Percentiles rank a stretch among this genome's conserved stretches.
phyloP scores from a whole-genome alignment of 2,113 vertebrate genomes.

The Panthera tigris region DNA sequence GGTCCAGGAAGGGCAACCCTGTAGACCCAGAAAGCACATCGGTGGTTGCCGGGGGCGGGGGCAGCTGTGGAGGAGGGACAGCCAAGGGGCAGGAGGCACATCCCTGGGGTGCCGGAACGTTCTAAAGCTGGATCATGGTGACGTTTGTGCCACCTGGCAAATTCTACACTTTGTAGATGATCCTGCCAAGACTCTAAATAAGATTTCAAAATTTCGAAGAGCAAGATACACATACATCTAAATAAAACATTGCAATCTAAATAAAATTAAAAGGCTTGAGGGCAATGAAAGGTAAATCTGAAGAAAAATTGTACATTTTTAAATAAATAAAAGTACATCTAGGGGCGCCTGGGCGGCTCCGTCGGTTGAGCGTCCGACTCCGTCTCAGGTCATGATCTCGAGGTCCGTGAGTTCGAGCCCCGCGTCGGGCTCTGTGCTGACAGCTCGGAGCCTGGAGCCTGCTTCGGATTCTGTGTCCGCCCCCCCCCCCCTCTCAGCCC shows the following conservation, averaged over 20 bases:
- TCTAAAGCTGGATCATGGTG: background rate
- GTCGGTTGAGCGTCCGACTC: no score
- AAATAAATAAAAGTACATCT: background rate
- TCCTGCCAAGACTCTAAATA: background rate
- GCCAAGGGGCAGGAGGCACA: background rate
- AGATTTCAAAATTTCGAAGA: background rate
- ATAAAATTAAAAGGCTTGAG: background rate
- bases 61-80: background rate
- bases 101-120: background rate
- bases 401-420: no score
- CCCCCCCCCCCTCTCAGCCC: no score
- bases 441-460: no score
- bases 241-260: background rate
- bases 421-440: no score
- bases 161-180: background rate
- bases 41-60: background rate
- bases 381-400: no score
- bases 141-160: background rate
- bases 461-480: no score
- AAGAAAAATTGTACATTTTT: background rate
- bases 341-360: no score
- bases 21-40: no score
- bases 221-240: no score
- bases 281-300: background rate
- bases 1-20: background rate